These are phyloP conservation scores for Prochilodus magdalenae DNA, from an alignment of 2,113 vertebrate genomes.

Conservation along the genomic window DNA sequence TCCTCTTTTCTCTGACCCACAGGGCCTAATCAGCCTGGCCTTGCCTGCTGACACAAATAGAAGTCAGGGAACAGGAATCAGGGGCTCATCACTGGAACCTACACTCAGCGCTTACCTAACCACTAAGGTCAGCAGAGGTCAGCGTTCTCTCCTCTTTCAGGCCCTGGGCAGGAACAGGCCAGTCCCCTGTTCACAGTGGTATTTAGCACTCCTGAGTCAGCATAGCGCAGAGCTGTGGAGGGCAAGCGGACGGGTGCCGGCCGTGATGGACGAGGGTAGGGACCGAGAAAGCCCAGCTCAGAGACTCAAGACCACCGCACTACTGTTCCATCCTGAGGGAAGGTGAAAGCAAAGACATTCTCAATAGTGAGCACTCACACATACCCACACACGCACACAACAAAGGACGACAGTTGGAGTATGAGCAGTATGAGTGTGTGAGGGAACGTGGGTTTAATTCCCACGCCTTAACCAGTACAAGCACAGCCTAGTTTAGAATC, in stretches of 20 bases:
- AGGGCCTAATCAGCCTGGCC: constrained; percentile 14
- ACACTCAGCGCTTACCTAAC: neutral
- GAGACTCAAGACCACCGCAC: constrained; percentile 32
- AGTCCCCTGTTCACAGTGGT: constrained; percentile 29
- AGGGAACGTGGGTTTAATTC: neutral
- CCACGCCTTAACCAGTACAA: neutral
- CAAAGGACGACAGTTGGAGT: constrained; percentile 1
- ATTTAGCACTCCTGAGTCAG: constrained; percentile 56
- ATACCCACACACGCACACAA: neutral
- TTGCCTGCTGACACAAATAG: constrained; percentile 34
- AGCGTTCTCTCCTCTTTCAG: neutral
- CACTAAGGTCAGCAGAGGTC: neutral
- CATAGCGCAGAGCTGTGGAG: constrained; percentile 31
- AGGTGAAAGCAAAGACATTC: constrained; percentile 54
- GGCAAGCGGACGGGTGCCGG: constrained; percentile 33
- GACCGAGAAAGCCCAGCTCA: constrained; percentile 44
- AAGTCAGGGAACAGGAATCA: neutral
- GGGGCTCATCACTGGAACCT: constrained; percentile 15
- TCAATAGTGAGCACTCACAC: constrained; percentile 21
- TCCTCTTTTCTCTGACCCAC: constrained; percentile 5
- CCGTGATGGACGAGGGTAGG: constrained; percentile 57
- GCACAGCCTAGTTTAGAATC: constrained; percentile 10
- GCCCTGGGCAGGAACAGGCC: neutral
- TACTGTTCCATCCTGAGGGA: constrained; percentile 45
- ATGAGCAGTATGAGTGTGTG: neutral